These are phyloP conservation scores for Neuroterus valhalla DNA, from an alignment of 1,140 invertebrate genomes.

Conservation along the genomic window DNA sequence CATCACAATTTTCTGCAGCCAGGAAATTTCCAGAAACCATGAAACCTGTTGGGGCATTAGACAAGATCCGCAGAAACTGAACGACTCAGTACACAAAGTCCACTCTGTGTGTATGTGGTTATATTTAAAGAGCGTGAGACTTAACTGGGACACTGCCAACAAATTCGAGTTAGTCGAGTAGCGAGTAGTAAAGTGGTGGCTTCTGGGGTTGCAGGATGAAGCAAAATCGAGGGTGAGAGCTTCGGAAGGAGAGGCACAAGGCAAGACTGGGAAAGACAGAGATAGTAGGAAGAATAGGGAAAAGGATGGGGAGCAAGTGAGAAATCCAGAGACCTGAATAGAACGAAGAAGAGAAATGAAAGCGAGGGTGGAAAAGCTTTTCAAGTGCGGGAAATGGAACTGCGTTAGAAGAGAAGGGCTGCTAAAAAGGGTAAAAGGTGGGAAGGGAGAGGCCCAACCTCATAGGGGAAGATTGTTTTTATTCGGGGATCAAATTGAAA, in stretches of 20 bases:
- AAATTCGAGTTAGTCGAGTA: constrained; percentile 71
- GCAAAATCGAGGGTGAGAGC: constrained; percentile 60
- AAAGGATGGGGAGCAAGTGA: constrained; percentile 43
- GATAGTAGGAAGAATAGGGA: constrained; percentile 36
- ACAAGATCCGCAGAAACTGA: too few relatives aligned
- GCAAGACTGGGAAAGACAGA: constrained; percentile 33
- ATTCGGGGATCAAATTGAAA: constrained; percentile 65
- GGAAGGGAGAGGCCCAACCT: constrained; percentile 50
- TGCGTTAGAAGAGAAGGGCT: constrained; percentile 1
- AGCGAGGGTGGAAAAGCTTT: constrained; percentile 31
- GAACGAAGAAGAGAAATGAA: constrained; percentile 34
- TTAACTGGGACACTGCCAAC: constrained; percentile 71
- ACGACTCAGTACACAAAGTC: constrained; percentile 41
- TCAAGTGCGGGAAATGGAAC: constrained; percentile 29
- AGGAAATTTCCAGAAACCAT: too few relatives aligned
- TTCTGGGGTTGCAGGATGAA: constrained; percentile 58
- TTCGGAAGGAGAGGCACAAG: constrained; percentile 48
- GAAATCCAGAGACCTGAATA: constrained; percentile 33
- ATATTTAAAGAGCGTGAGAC: constrained; percentile 61
- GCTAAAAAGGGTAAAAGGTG: constrained; percentile 34
- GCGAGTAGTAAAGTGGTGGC: constrained; percentile 67
- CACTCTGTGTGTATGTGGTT: constrained; percentile 51
- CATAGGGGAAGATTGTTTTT: constrained; percentile 64
- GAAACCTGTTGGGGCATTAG: too few relatives aligned
- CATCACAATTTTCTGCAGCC: too few relatives aligned